Evolutionary conservation across 2,113 vertebrate genomes (phyloP), one percentile per base, ranked within the genome.

Genomic region (Columba livia): DNA sequence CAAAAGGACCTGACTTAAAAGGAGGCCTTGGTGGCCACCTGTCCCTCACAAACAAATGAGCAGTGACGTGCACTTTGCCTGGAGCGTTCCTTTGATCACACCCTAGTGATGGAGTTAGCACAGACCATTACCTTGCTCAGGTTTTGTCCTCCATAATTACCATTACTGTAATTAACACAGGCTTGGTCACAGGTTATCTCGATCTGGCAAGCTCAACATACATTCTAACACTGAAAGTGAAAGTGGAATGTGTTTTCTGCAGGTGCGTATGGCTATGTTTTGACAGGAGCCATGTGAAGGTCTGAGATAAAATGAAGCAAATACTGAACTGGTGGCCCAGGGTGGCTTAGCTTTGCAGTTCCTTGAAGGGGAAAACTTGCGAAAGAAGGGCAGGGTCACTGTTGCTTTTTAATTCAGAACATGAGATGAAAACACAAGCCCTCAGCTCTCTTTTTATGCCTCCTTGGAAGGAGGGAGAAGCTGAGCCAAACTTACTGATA

Each of bases 41-140:
- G 15, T 51, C 36, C 50, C 61, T 73, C 67, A 50, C 32, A 36
- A 71, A 75, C 12, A 75, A 31, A 50, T 11, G 11, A 40, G 44
- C 44, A 47, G 44, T 71, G 58, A 44, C 23, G 20, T 36, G 51
- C 2, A 1, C 26, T 38, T 23, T 0, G 0, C 32, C 66, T 64
- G 47, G n/a, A 89, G 21, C 70, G 50, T 85, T 82, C 25, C 50
- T 65, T 82, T 31, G 23, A 38, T 77, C 1, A 3, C 34, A 56
- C 28, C 11, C 51, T 42, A 38, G 10, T 58, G 70, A 34, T 38
- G 50, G 26, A 36, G 31, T 73, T 77, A 34, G 42, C n/a, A 56
- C 29, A 51, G 74, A 32, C n/a, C 24, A 4, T 65, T 79, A 44
- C 47, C 32, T 56, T 72, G 51, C n/a, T 62, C 11, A 1, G 64